phyloP scores from a whole-genome alignment of 2,113 vertebrate species.

The Trochalopteron elliotii region DNA sequence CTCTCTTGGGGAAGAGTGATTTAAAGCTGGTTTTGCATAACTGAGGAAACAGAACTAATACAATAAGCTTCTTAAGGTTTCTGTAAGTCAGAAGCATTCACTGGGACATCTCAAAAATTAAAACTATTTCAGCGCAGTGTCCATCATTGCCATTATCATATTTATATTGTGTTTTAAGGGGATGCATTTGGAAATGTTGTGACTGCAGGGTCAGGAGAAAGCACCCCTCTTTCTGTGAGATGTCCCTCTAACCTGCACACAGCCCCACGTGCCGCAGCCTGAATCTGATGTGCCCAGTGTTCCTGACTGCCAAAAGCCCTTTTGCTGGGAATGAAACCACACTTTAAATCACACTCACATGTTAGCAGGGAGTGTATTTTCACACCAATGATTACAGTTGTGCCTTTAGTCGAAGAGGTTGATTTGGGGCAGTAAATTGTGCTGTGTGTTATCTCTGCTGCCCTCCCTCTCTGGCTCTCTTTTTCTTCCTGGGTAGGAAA shows the following conservation, averaged over 20 bases:
- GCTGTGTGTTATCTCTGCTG: slow-evolving; percentile 19
- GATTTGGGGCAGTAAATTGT: slow-evolving; percentile 62
- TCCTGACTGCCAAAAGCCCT: slow-evolving; percentile 3
- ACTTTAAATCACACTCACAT: slow-evolving; percentile 44
- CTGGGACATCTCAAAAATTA: not conserved
- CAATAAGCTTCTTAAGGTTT: slow-evolving; percentile 12
- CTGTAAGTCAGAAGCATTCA: slow-evolving; percentile 2
- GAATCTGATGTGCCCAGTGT: not conserved
- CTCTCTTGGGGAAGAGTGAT: not conserved
- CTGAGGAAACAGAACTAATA: not conserved
- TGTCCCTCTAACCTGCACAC: not conserved
- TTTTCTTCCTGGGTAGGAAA: slow-evolving; percentile 4
- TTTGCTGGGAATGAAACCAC: not conserved
- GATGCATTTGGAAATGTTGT: not conserved
- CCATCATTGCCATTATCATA: not conserved
- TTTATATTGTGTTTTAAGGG: not conserved
- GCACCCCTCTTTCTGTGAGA: not conserved
- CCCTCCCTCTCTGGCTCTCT: not conserved
- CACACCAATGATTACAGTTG: slow-evolving; percentile 35
- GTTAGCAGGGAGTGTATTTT: slow-evolving; percentile 25
- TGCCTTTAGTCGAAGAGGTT: slow-evolving; percentile 49
- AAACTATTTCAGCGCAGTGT: not conserved
- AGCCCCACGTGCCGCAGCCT: not conserved
- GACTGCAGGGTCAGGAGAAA: not conserved
- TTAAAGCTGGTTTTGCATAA: slow-evolving; percentile 30